A percentile compares a stretch with the other conserved stretches of the same genome.
Evolutionary conservation across 2,113 vertebrate species (phyloP).

Genomic region (Corythornis madagascariensis): DNA sequence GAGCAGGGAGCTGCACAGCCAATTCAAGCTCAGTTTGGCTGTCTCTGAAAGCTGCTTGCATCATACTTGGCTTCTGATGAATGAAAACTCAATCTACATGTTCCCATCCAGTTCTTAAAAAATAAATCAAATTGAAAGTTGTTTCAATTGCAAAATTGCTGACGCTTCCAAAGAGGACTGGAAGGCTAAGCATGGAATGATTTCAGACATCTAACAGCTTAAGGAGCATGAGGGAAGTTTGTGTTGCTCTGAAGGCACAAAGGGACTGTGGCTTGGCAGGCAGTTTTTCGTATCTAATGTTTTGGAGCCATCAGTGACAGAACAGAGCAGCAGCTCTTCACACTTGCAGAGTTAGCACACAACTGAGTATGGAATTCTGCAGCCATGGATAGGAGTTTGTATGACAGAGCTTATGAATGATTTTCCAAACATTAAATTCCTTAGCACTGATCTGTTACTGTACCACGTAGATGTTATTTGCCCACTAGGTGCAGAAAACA

Average conservation of each 20-base stretch:
- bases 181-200: not conserved
- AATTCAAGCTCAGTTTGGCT: not conserved
- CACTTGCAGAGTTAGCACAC: not conserved
- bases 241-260: not conserved
- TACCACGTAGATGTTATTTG: not conserved
- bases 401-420: not conserved
- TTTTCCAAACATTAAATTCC: not conserved
- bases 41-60: not conserved
- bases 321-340: not conserved
- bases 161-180: constrained; percentile 2
- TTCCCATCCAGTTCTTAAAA: constrained; percentile 1
- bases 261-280: not conserved
- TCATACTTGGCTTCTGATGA: not conserved
- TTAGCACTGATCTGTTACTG: not conserved
- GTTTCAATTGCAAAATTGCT: not conserved
- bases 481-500: not conserved
- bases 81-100: constrained; percentile 4
- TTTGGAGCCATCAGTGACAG: not conserved
- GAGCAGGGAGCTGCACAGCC: not conserved
- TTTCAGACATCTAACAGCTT: not conserved
- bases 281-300: not conserved
- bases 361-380: fast-evolving
- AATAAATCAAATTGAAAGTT: not conserved
- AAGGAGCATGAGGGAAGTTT: not conserved
- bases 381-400: not conserved